phyloP scores from a whole-genome alignment of 1,140 invertebrate species.

The Caenorhabditis briggsae region DNA sequence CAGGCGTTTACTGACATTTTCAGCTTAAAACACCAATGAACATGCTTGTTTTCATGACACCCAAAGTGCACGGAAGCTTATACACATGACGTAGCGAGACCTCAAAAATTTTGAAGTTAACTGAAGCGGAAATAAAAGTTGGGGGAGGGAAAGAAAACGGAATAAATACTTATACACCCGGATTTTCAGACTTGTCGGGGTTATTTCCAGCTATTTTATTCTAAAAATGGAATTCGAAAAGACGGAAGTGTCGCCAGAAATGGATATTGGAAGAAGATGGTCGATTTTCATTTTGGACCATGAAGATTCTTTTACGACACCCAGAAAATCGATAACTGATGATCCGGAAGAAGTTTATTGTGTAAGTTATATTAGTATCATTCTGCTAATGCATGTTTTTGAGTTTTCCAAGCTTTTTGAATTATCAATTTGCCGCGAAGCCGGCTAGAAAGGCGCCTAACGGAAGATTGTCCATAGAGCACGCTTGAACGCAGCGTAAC shows the following conservation, averaged over 20 bases:
- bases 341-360: constrained; percentile 4
- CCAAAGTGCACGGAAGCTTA: constrained; percentile 29
- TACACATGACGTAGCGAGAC: constrained; percentile 36
- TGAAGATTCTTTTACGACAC: background rate
- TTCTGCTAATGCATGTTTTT: background rate
- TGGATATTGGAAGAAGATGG: background rate
- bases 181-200: background rate
- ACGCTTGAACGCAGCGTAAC: too few relatives aligned
- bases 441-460: too few relatives aligned
- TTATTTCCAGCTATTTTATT: background rate
- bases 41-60: background rate
- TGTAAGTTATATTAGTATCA: background rate
- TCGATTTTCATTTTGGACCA: constrained; percentile 9
- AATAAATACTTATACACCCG: background rate
- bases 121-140: background rate
- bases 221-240: background rate
- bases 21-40: background rate
- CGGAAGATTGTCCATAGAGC: too few relatives aligned
- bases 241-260: background rate
- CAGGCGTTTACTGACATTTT: background rate
- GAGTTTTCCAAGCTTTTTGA: background rate
- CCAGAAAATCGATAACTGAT: background rate
- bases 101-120: background rate
- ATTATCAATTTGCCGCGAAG: background rate
- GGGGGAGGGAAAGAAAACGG: background rate